Percentiles rank a stretch among this genome's conserved stretches.
Conservation (phyloP, 2,113 vertebrate genomes). For the Apus apus region DNA sequence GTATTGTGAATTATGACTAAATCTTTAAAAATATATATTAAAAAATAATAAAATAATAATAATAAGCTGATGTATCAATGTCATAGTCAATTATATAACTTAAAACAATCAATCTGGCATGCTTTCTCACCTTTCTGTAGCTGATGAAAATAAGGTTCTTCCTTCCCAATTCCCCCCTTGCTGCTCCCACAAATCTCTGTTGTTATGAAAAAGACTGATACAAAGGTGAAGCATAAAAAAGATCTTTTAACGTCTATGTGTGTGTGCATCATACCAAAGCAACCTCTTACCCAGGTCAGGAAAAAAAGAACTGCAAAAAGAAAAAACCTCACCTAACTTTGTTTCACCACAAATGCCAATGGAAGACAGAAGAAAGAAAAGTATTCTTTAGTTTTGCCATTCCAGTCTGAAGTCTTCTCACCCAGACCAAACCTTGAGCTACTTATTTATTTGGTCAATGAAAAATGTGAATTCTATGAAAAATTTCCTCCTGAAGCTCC, state of each 20-base stretch:
- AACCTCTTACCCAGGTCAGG: background rate
- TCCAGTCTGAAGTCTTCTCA: background rate
- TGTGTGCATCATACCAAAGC: background rate
- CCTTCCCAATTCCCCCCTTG: background rate
- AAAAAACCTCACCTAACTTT: background rate
- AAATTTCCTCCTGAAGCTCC: background rate
- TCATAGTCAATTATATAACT: background rate
- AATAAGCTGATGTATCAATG: background rate
- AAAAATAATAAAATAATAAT: background rate
- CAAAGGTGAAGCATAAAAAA: background rate
- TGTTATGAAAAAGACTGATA: background rate
- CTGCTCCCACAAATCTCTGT: background rate
- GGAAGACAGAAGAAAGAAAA: background rate
- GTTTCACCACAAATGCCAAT: background rate
- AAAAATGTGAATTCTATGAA: background rate
- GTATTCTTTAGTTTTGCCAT: background rate
- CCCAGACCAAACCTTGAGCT: background rate
- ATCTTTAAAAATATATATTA: background rate
- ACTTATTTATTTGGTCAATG: background rate
- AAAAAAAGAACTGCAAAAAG: background rate
- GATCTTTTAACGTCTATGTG: background rate
- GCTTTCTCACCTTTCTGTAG: constrained; percentile 5
- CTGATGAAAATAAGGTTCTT: background rate
- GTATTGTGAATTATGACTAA: background rate
- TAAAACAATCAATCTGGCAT: background rate